Evolutionary conservation across 2,113 vertebrate genomes (phyloP), one percentile per base, ranked within the genome.

Genomic region (Amphilophus citrinellus): DNA sequence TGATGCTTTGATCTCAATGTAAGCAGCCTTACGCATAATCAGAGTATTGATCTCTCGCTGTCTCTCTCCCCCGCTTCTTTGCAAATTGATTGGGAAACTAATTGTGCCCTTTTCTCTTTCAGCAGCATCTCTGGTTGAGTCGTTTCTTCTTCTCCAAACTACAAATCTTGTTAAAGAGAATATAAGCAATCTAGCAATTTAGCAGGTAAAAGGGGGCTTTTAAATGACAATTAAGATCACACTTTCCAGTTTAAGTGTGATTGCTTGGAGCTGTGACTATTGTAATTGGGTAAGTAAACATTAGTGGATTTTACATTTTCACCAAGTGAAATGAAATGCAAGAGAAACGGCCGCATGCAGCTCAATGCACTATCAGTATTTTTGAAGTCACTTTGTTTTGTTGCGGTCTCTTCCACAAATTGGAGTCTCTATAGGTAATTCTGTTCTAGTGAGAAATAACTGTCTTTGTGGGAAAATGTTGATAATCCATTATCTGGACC

Each of bases 21-120:
- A 90, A 93, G 89, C 89, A 7, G 62, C 84, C 89, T 90, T 84
- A 73, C 85, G 90, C 93, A 93, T 95, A 94, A 94, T 94, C 88
- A 92, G 91, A 37, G 18, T 83, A 95, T 95, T 66, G 93, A 95
- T 94, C 87, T 81, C 2, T 13, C 4, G 9, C 18, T 94, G 86
- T 82, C 2, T 15, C 4, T 11, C 18, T 17, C 57, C 68, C 75
- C 85, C 53, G 82, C 85, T 80, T 82, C 87, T 78, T 76, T 37
- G 87, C 73, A 89, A 84, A 95, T 95, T 94, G 94, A 96, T 94
- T 76, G 57, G 60, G 62, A 85, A 92, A 93, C 91, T 93, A 95
- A 95, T 94, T 88, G 92, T 93, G 92, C 79, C 92, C 92, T 94
- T 94, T 93, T 88, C 82, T 82, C 68, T 82, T 79, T 86, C 57